Evolutionary conservation across 2,888 invertebrate species (phyloP).

Genomic region (Drosophila mimica): DNA sequence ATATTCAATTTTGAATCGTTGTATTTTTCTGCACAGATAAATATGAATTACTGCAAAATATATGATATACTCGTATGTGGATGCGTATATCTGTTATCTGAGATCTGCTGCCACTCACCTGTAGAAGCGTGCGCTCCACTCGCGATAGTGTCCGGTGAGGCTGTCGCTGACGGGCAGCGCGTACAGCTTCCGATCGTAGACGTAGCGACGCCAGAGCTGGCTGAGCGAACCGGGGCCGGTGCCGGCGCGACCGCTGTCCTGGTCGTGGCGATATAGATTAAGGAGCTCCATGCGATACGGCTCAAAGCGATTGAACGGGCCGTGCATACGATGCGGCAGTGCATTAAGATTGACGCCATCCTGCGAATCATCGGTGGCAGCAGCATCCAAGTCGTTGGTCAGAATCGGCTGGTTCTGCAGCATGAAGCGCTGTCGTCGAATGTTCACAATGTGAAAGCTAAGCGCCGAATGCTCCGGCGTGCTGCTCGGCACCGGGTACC

Average conservation of each 20-base stretch:
- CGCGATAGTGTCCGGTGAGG: constrained; percentile 88
- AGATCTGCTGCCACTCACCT: constrained; percentile 85
- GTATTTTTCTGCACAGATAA: neutral
- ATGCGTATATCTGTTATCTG: neutral
- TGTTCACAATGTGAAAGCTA: constrained; percentile 61
- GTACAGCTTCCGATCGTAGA: constrained; percentile 92
- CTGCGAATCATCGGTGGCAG: constrained; percentile 40
- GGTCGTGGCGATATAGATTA: constrained; percentile 80
- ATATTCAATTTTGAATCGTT: neutral
- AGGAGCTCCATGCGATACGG: constrained; percentile 79
- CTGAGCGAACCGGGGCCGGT: constrained; percentile 76
- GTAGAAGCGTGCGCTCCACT: constrained; percentile 91
- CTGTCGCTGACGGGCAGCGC: constrained; percentile 89
- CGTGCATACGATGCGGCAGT: constrained; percentile 38
- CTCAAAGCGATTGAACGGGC: constrained; percentile 61
- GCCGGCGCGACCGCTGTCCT: constrained; percentile 64
- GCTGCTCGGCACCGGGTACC: constrained; percentile 87
- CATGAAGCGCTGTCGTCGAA: constrained; percentile 53
- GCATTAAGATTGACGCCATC: constrained; percentile 30
- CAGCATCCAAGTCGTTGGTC: constrained; percentile 53
- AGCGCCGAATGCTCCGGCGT: constrained; percentile 64
- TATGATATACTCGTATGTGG: neutral
- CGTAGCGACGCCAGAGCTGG: constrained; percentile 87
- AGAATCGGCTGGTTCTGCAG: constrained; percentile 57
- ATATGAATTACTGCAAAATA: neutral